Conservation (phyloP, 2,888 invertebrate genomes). For the Magallana nippona region DNA sequence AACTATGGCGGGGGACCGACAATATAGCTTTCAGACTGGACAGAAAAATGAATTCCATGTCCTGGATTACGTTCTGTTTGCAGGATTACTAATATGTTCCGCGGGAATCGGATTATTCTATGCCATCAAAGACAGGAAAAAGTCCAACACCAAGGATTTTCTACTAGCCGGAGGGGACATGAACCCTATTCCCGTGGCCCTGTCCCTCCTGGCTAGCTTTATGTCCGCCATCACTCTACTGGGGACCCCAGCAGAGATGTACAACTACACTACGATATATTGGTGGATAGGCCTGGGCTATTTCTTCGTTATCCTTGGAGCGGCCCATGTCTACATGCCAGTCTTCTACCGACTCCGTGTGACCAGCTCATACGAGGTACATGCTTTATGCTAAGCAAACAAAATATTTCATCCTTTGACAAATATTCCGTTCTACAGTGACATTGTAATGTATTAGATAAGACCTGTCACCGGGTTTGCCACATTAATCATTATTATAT, state of each 20-base stretch:
- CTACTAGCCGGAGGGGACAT: slow-evolving; percentile 75
- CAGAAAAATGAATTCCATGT: slow-evolving; percentile 63
- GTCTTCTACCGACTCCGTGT: slow-evolving; percentile 69
- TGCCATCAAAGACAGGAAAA: slow-evolving; percentile 70
- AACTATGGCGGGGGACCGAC: slow-evolving; percentile 50
- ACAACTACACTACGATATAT: slow-evolving; percentile 73
- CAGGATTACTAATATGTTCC: slow-evolving; percentile 66
- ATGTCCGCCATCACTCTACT: slow-evolving; percentile 73
- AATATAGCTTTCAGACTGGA: slow-evolving; percentile 66
- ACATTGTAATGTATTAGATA: too few species aligned
- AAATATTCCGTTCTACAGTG: too few species aligned
- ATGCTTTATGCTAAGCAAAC: background rate
- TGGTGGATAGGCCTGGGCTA: slow-evolving; percentile 72
- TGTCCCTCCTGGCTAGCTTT: slow-evolving; percentile 72
- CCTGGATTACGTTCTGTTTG: slow-evolving; percentile 73
- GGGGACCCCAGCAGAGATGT: slow-evolving; percentile 77
- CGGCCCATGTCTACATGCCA: slow-evolving; percentile 70
- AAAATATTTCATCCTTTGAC: too few species aligned
- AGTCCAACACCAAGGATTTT: slow-evolving; percentile 68
- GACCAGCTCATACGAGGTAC: slow-evolving; percentile 73
- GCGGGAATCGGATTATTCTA: slow-evolving; percentile 74
- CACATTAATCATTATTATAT: too few species aligned
- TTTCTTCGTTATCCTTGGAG: slow-evolving; percentile 69
- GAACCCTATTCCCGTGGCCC: slow-evolving; percentile 69
- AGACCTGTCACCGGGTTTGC: too few species aligned